Evolutionary conservation across 2,888 invertebrate species (phyloP).

Genomic region (Leptopilina syphax): DNA sequence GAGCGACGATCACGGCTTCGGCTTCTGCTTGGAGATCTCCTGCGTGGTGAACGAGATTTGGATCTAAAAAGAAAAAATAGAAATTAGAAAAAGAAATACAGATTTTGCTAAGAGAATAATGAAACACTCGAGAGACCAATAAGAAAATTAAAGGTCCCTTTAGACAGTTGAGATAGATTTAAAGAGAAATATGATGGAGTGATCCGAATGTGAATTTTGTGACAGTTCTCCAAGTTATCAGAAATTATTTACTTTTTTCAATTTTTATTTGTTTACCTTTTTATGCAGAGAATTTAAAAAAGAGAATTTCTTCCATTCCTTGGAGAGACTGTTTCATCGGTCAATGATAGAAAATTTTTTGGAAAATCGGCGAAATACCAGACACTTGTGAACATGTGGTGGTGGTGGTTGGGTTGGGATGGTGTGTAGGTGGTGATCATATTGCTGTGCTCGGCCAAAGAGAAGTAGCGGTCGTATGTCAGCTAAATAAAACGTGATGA

Average conservation of each 20-base stretch:
- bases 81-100: too few relatives aligned
- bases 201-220: too few relatives aligned
- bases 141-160: too few relatives aligned
- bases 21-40: constrained; percentile 73
- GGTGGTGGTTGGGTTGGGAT: constrained; percentile 72
- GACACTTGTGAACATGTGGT: constrained; percentile 76
- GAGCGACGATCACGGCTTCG: constrained; percentile 75
- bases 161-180: too few relatives aligned
- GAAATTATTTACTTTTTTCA: too few relatives aligned
- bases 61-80: constrained; percentile 68
- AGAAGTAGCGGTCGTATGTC: constrained; percentile 72
- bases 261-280: too few relatives aligned
- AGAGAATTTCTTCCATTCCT: not conserved
- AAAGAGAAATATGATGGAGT: too few relatives aligned
- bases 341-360: constrained; percentile 62
- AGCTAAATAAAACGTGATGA: constrained; percentile 71
- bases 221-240: too few relatives aligned
- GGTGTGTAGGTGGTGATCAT: constrained; percentile 76
- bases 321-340: constrained; percentile 8
- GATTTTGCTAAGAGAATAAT: too few relatives aligned
- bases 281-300: too few relatives aligned
- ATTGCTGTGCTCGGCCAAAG: constrained; percentile 75
- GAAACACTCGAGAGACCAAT: too few relatives aligned
- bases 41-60: constrained; percentile 73
- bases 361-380: constrained; percentile 75